Percentiles rank a stretch among this genome's conserved stretches.
These are phyloP conservation scores for Prenolepis imparis DNA, from an alignment of 2,888 invertebrate species.

Conservation along the genomic window DNA sequence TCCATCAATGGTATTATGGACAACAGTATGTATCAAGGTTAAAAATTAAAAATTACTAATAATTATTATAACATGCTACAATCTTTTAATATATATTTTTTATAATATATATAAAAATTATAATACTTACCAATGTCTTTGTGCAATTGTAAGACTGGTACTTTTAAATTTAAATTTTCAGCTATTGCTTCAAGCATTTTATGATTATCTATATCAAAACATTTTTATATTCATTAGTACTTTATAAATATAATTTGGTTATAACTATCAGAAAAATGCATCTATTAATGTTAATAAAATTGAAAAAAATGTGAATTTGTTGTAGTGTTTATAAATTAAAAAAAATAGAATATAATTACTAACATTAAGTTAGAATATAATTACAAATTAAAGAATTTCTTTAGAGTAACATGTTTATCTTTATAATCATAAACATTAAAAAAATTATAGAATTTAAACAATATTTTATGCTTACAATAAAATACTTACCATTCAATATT, in stretches of 20 bases:
- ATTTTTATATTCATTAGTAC: not conserved
- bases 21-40: too few species aligned
- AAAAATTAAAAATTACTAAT: too few species aligned
- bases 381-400: too few species aligned
- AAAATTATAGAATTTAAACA: too few species aligned
- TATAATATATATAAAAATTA: not conserved
- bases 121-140: not conserved
- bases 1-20: too few species aligned
- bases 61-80: too few species aligned
- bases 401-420: too few species aligned
- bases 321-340: too few species aligned
- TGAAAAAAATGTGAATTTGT: too few species aligned
- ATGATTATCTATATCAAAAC: not conserved
- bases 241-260: not conserved
- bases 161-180: not conserved
- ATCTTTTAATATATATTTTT: too few species aligned
- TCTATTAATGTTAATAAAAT: not conserved
- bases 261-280: not conserved
- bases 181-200: not conserved
- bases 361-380: too few species aligned
- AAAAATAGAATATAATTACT: too few species aligned
- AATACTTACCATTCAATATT: not conserved
- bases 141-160: not conserved
- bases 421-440: not conserved
- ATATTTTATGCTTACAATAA: not conserved